Conservation (phyloP, 1,140 invertebrate genomes). For the Drosophila kohkoa region DNA sequence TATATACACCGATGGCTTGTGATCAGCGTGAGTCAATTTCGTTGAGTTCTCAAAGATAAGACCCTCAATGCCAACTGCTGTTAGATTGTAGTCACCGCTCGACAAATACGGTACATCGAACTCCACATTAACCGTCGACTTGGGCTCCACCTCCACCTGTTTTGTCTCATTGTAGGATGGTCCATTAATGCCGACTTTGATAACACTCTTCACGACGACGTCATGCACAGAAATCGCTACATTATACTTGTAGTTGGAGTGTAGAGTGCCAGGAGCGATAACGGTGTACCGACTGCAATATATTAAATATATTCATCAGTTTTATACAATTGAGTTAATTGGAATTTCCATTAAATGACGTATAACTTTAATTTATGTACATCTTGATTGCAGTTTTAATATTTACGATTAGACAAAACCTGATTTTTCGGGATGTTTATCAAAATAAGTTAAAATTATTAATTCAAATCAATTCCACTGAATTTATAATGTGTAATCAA, state of each 20-base stretch:
- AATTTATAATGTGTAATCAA: neutral
- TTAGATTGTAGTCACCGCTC: conserved; percentile 91
- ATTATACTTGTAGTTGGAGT: conserved; percentile 93
- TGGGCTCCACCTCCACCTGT: conserved; percentile 88
- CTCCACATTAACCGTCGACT: conserved; percentile 88
- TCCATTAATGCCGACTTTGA: conserved; percentile 91
- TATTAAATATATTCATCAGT: conserved; percentile 17
- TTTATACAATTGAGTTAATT: conserved; percentile 10
- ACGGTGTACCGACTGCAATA: conserved; percentile 90
- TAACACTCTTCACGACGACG: conserved; percentile 87
- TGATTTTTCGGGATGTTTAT: neutral
- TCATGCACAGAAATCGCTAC: conserved; percentile 90
- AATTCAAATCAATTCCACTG: neutral
- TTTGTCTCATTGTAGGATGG: conserved; percentile 89
- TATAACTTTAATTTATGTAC: neutral
- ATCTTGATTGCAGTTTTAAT: neutral
- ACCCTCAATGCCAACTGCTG: conserved; percentile 89
- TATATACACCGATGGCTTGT: conserved; percentile 95
- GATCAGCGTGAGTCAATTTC: conserved; percentile 90
- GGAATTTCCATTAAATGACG: neutral
- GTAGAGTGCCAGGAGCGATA: conserved; percentile 91
- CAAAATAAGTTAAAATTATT: neutral
- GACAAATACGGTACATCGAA: conserved; percentile 89
- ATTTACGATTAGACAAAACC: neutral
- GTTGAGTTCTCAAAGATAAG: conserved; percentile 91